These are phyloP conservation scores for Paraescarpia echinospica DNA, from an alignment of 1,140 invertebrate species.

Conservation along the genomic window DNA sequence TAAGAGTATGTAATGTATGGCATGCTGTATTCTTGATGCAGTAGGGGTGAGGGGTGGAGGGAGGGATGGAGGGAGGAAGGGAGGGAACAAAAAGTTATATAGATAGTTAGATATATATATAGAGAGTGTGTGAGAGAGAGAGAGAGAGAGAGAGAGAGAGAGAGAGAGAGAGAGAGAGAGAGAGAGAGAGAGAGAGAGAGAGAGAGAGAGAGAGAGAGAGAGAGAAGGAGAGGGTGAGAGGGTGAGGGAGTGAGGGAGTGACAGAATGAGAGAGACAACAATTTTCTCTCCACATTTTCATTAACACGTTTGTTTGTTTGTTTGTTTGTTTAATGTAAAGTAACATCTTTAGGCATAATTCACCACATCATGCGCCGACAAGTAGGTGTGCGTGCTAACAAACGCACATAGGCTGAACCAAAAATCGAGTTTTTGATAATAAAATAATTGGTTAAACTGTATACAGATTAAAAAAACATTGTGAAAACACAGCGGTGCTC, in stretches of 20 bases:
- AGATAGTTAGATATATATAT: not conserved
- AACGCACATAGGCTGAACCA: not conserved
- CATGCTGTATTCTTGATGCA: not conserved
- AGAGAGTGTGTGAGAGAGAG: not conserved
- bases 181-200: not conserved
- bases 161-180: not conserved
- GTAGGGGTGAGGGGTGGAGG: not conserved
- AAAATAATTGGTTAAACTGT: too few relatives aligned
- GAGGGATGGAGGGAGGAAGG: not conserved
- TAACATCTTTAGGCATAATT: too few relatives aligned
- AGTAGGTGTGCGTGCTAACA: not conserved
- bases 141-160: not conserved
- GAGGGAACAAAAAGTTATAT: too few relatives aligned
- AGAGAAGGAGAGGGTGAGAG: not conserved
- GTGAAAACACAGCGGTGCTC: not conserved
- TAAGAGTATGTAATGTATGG: not conserved
- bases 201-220: not conserved
- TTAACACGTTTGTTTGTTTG: not conserved
- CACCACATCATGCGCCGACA: not conserved
- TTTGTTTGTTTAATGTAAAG: not conserved
- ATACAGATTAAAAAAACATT: not conserved
- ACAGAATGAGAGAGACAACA: not conserved
- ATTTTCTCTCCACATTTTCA: not conserved
- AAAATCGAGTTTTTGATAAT: too few relatives aligned
- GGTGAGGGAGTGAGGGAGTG: not conserved